Base-by-base conservation (phyloP, 2,888 invertebrate genomes). In the Syritta pipiens region DNA sequence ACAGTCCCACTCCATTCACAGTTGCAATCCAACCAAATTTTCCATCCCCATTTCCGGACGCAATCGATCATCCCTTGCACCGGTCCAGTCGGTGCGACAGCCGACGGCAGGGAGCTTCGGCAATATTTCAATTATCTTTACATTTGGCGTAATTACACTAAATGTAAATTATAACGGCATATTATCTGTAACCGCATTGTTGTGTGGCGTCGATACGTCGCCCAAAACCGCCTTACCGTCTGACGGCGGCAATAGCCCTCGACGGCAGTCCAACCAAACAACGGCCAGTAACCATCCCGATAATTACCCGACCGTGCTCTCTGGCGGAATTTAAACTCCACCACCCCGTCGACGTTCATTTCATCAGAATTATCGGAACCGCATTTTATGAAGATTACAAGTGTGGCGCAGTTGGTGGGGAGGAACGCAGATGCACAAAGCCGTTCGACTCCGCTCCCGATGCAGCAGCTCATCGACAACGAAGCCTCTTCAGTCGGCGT, bases 121-220 rank as follows among this genome's bases (percentile, higher is more conserved):
- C 65, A 19, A 68, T 68, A 68, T 49, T 59, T 68, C 68, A 57
- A 68, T 59, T 68, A 68, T 57, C 68, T 48, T 42, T 32, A 48
- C 17, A 68, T 65, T 65, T 35, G 19, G 19, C 14, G 35, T 59
- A 59, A 68, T 68, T 67, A 48, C 48, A 37, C 20, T 67, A 49
- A 42, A 63, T 48, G 53, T 63, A 49, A 65, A 67, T 62, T 48
- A 75, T 68, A 46, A 48, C 32, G 42, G 42, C 30, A 63, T 65
- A 60, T 67, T 74, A 67, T 32, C 40, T 20, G 19, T 28, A 60
- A 60, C 75, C 67, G 60, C 67, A 67, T 42, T 59, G 57, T 51
- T 59, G 44, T 49, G 49, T 42, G 53, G 71, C 55, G 14, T 35
- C 57, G 10, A 12, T 67, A 59, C 40, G 44, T 24, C 35, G 53